A percentile compares a stretch with the other conserved stretches of the same genome.
Conservation (phyloP, 2,888 invertebrate genomes). For the Agonum fuliginosum region DNA sequence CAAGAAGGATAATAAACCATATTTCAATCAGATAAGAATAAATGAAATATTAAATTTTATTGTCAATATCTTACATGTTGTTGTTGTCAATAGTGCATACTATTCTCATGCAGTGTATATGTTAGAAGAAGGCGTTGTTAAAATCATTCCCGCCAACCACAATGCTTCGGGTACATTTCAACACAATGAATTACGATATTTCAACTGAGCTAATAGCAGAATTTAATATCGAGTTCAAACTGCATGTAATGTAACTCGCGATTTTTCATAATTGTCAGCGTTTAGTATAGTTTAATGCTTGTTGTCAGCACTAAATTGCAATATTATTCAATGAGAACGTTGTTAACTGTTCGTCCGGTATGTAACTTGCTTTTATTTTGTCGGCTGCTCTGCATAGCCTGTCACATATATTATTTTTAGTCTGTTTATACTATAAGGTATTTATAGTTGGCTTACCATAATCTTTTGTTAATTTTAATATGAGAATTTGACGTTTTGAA, state of each 20-base stretch:
- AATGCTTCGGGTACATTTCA: conserved; percentile 16
- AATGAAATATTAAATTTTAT: neutral
- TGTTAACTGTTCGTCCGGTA: conserved; percentile 39
- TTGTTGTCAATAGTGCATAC: neutral
- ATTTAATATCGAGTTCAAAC: conserved; percentile 8
- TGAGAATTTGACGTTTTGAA: conserved; percentile 33
- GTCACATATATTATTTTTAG: conserved; percentile 58
- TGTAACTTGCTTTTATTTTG: conserved; percentile 50
- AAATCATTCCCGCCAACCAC: neutral
- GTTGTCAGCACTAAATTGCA: conserved; percentile 48
- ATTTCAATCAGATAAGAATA: too few relatives aligned
- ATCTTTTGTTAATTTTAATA: conserved; percentile 54
- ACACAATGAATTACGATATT: conserved; percentile 15
- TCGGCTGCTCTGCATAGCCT: conserved; percentile 47
- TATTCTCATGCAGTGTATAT: neutral
- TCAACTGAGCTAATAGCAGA: neutral
- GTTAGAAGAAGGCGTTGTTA: neutral
- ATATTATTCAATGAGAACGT: conserved; percentile 53
- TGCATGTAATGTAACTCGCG: conserved; percentile 14
- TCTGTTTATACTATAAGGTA: conserved; percentile 52
- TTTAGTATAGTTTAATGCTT: conserved; percentile 32
- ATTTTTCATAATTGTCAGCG: conserved; percentile 35
- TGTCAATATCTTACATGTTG: too few relatives aligned
- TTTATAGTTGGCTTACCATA: conserved; percentile 54
- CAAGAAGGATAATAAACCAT: too few relatives aligned